Percentiles rank a stretch among this genome's conserved stretches.
phyloP scores from a whole-genome alignment of 2,888 invertebrate species.

The Sturmia bella region DNA sequence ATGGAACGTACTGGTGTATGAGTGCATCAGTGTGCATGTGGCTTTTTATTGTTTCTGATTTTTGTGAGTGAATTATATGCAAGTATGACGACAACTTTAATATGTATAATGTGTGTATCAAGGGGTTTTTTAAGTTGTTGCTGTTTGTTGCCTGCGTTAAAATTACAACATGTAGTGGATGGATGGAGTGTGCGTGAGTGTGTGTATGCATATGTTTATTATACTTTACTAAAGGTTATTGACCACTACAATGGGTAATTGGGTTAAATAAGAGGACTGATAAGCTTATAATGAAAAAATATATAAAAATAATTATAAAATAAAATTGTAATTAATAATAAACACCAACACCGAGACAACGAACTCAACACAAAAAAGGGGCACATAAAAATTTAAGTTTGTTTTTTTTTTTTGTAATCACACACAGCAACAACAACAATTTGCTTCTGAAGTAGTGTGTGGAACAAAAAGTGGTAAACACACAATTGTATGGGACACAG shows the following conservation, averaged over 20 bases:
- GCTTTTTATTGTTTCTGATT: constrained; percentile 29
- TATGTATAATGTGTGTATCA: constrained; percentile 43
- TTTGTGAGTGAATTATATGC: constrained; percentile 56
- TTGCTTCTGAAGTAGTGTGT: neutral
- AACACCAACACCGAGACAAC: constrained; percentile 34
- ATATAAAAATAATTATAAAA: constrained; percentile 56
- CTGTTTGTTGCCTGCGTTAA: constrained; percentile 7
- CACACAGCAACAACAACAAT: constrained; percentile 14
- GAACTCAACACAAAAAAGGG: constrained; percentile 35
- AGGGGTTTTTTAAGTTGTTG: constrained; percentile 27
- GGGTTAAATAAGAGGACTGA: constrained; percentile 70
- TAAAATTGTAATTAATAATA: constrained; percentile 63
- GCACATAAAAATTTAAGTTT: constrained; percentile 2
- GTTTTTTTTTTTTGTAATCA: neutral
- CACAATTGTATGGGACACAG: constrained; percentile 1
- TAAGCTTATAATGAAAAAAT: constrained; percentile 63
- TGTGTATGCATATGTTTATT: constrained; percentile 21
- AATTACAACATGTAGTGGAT: constrained; percentile 27
- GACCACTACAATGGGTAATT: constrained; percentile 69
- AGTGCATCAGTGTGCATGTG: neutral
- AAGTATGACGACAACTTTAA: constrained; percentile 59
- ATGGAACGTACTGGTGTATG: constrained; percentile 6
- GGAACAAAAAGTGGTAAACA: constrained; percentile 11
- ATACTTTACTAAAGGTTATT: constrained; percentile 63
- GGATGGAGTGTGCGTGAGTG: constrained; percentile 5